Evolutionary conservation across 23 tunicate genomes (phyloP).

Genomic region (Trididemnum nubilum): DNA sequence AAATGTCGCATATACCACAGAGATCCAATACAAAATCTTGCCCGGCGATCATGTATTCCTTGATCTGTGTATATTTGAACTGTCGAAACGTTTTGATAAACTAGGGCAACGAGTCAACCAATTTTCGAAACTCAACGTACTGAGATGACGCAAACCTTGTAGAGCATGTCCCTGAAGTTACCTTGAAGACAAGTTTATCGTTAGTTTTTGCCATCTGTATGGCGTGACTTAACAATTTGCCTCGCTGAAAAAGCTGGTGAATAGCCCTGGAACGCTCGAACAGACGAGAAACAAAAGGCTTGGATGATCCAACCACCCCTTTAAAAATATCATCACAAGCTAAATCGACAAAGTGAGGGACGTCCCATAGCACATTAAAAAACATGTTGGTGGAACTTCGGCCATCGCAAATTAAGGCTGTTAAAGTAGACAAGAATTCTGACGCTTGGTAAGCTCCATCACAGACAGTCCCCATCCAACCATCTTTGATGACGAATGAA

Average conservation of each 20-base stretch:
- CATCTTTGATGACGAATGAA: neutral
- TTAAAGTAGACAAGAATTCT: neutral
- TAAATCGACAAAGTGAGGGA: neutral
- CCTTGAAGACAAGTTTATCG: neutral
- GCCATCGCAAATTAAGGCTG: too few relatives aligned
- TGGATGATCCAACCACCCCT: neutral
- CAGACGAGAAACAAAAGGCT: neutral
- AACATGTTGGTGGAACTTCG: neutral
- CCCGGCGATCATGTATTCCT: neutral
- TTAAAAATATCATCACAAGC: neutral
- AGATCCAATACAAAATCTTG: neutral
- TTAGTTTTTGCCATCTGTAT: neutral
- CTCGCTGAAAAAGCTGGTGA: neutral
- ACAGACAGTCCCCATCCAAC: neutral
- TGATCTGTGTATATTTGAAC: neutral
- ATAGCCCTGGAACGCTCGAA: neutral
- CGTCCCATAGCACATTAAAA: neutral
- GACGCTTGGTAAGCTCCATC: constrained; percentile 5
- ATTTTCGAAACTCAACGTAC: neutral
- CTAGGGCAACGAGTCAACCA: neutral
- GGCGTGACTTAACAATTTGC: neutral
- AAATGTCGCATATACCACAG: neutral
- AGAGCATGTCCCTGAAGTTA: neutral
- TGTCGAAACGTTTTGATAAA: neutral
- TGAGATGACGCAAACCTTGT: neutral